Evolutionary conservation across 2,113 vertebrate species (phyloP).

Genomic region (Dissostichus mawsoni): DNA sequence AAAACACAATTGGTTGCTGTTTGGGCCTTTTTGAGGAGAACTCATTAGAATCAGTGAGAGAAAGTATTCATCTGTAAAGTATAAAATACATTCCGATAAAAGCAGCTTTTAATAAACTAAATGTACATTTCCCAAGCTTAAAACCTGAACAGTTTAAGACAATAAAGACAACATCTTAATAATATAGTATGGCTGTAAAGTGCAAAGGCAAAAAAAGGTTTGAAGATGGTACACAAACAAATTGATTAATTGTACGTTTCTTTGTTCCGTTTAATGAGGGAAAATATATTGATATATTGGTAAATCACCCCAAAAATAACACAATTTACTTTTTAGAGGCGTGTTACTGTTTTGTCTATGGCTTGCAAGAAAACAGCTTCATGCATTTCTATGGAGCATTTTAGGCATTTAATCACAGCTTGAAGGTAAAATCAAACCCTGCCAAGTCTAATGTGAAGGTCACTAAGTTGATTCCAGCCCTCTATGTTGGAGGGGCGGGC

Average conservation of each 20-base stretch:
- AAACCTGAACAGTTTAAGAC: background rate
- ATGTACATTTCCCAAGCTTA: background rate
- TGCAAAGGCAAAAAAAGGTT: background rate
- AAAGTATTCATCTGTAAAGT: background rate
- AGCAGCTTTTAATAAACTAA: background rate
- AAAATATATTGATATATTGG: background rate
- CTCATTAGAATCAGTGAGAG: background rate
- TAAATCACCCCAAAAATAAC: background rate
- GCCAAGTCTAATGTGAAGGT: constrained; percentile 60
- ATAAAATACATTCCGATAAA: background rate
- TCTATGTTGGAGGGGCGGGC: constrained; percentile 63
- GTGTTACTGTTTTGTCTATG: background rate
- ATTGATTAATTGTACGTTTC: background rate
- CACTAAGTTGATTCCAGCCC: constrained; percentile 63
- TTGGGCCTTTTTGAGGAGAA: background rate
- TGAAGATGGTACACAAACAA: background rate
- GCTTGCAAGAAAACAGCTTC: background rate
- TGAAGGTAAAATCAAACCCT: background rate
- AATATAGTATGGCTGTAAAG: background rate
- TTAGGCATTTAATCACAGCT: constrained; percentile 2
- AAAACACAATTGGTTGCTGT: background rate
- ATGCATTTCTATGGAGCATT: constrained; percentile 2
- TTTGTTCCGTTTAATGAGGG: background rate
- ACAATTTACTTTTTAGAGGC: background rate
- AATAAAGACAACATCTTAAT: background rate